Evolutionary conservation across 2,797 vertebrate species (phyloP), one percentile per base, ranked within the genome.

Genomic region (Huso huso): DNA sequence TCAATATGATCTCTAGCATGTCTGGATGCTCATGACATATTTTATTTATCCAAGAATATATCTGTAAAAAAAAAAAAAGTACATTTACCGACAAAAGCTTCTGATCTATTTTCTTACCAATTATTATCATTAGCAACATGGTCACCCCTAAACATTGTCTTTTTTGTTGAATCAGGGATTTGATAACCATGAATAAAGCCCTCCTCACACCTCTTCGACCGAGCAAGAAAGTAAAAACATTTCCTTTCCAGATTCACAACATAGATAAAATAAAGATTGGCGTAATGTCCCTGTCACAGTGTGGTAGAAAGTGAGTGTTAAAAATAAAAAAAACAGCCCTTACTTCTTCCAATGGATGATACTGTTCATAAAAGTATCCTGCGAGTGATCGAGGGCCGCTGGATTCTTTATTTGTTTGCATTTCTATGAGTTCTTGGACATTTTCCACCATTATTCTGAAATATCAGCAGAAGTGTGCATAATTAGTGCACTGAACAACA

Each of bases 311-410:
- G 48, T 51, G 13, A 11, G 62, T 8, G 48, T 12, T 64, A 13
- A 55, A 48, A 12, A 13, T 12, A 49, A 6, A 1, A 11, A 13
- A 8, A 55, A 61, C 66, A 66, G 49, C 61, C 37, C 84, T 74
- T 91, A 97, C 96, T 67, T 96, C 93, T 49, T 87, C 87, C 75
- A 97, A 83, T 0, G 85, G 87, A 78, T 96, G 94, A 70, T 97
- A 99, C 74, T 78, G 82, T 67, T 97, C 91, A 3, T 94, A 93
- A 72, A 86, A 95, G 0, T 84, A 86, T 0, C 69, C 66, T 11
- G 78, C 66, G 1, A 79, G 61, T 68, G 82, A 86, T 37, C 93
- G 83, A 1, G 87, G 88, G 66, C 77, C 86, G 2, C 80, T 49
- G 0, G 90, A 87, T 70, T 83, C 81, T 7, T 95, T 94, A 72